Percentiles rank a stretch among this genome's conserved stretches.
Conservation (phyloP, 2,797 vertebrate species). For the Pipistrellus nathusii region DNA sequence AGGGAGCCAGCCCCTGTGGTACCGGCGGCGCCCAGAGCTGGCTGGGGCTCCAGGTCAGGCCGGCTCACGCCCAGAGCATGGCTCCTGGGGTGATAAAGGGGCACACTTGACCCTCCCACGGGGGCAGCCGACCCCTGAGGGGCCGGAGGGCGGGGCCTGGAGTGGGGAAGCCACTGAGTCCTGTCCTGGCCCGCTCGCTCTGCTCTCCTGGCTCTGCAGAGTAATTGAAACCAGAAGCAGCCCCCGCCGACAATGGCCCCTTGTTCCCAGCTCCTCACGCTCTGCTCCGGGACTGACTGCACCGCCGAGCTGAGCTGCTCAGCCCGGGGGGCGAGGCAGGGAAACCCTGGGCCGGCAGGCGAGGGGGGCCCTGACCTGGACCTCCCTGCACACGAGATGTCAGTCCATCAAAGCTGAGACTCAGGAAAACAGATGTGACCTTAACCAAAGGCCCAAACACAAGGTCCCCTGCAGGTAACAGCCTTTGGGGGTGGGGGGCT, state of each 20-base stretch:
- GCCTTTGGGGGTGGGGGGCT: not conserved
- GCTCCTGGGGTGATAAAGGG: not conserved
- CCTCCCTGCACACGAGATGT: not conserved
- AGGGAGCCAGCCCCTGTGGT: not conserved
- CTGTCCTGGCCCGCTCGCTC: constrained; percentile 3
- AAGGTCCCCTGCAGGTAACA: not conserved
- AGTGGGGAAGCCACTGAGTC: not conserved
- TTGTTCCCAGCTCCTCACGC: constrained; percentile 24
- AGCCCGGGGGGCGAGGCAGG: not conserved
- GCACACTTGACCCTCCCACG: fast-evolving
- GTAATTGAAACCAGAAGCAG: constrained; percentile 75
- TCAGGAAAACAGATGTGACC: not conserved
- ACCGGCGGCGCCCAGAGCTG: not conserved
- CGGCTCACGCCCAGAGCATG: not conserved
- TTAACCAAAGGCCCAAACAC: not conserved
- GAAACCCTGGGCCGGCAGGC: not conserved
- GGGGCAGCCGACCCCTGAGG: not conserved
- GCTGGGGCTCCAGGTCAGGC: not conserved
- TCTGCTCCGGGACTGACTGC: not conserved
- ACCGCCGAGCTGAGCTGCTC: not conserved
- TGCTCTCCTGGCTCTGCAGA: not conserved
- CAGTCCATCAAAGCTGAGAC: not conserved
- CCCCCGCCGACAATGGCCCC: constrained; percentile 63
- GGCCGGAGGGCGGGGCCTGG: not conserved
- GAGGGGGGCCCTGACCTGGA: not conserved